Evolutionary conservation across 2,888 invertebrate genomes (phyloP).

Genomic region (Pristionchus maxplancki): DNA sequence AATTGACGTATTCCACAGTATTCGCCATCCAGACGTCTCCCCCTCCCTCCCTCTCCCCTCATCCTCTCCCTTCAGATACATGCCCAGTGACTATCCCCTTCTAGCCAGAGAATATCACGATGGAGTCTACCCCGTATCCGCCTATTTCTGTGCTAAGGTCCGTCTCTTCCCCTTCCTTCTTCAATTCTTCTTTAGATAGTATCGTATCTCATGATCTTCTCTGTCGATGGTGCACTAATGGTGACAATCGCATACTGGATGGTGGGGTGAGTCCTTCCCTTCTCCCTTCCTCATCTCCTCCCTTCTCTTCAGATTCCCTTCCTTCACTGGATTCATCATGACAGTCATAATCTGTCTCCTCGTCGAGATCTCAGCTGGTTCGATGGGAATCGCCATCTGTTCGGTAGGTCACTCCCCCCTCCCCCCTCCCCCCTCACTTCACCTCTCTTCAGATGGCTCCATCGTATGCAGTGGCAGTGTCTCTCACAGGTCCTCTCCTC

Average conservation of each 20-base stretch:
- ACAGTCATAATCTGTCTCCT: constrained; percentile 66
- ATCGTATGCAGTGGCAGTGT: constrained; percentile 70
- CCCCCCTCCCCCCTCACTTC: not conserved
- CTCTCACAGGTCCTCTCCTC: constrained; percentile 73
- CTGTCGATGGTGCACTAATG: constrained; percentile 89
- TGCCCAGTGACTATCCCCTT: constrained; percentile 90
- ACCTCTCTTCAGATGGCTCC: constrained; percentile 65
- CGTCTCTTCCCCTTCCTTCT: not conserved
- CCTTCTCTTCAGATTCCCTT: constrained; percentile 23
- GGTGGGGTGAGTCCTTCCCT: constrained; percentile 80
- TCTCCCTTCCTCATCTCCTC: not conserved
- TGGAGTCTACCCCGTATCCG: constrained; percentile 88
- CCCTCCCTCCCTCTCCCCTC: constrained; percentile 78
- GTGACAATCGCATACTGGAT: constrained; percentile 90
- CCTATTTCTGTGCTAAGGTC: constrained; percentile 71
- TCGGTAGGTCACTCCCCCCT: constrained; percentile 33
- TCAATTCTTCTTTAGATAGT: constrained; percentile 53
- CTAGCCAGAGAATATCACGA: constrained; percentile 92
- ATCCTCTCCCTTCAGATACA: constrained; percentile 82
- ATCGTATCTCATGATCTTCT: constrained; percentile 85
- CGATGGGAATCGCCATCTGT: constrained; percentile 63
- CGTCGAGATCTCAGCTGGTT: constrained; percentile 69
- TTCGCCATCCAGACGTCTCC: constrained; percentile 91
- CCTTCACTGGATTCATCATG: constrained; percentile 55
- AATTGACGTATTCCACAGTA: constrained; percentile 92